Evolutionary conservation across 2,888 invertebrate genomes (phyloP).

Genomic region (Clistopyga incitator): DNA sequence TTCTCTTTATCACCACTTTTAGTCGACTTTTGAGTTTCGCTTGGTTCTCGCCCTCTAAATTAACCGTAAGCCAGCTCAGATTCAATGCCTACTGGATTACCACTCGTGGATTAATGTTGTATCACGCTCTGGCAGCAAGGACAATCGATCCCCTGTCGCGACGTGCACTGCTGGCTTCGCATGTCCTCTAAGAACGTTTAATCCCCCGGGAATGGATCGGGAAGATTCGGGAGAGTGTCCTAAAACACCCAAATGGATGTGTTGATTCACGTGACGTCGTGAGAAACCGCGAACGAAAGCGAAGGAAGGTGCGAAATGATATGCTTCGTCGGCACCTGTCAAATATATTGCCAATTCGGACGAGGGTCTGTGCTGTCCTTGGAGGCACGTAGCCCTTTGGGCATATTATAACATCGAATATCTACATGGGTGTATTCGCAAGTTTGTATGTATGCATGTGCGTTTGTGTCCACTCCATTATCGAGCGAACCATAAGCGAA

Average conservation of each 20-base stretch:
- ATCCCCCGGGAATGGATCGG: constrained; percentile 69
- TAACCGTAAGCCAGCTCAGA: constrained; percentile 73
- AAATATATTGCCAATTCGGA: background rate
- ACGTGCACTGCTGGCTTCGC: constrained; percentile 54
- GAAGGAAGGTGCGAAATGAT: constrained; percentile 8
- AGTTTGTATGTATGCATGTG: no score
- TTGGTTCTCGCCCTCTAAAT: constrained; percentile 65
- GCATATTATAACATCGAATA: no score
- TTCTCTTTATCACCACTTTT: constrained; percentile 3
- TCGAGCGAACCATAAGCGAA: no score
- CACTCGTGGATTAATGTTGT: constrained; percentile 68
- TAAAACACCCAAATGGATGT: constrained; percentile 31
- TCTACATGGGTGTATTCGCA: no score
- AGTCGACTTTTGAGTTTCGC: background rate
- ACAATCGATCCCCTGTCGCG: constrained; percentile 64
- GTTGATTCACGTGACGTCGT: constrained; percentile 15
- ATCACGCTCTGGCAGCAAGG: constrained; percentile 58
- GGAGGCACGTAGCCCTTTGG: no score
- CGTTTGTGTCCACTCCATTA: no score
- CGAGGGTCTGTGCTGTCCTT: no score
- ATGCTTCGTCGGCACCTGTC: background rate
- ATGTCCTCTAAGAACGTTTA: constrained; percentile 71
- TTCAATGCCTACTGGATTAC: constrained; percentile 70
- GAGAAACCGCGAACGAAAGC: constrained; percentile 11
- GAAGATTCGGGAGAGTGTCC: constrained; percentile 65